Conservation (phyloP, 2,797 vertebrate genomes). For the Lophius americanus region DNA sequence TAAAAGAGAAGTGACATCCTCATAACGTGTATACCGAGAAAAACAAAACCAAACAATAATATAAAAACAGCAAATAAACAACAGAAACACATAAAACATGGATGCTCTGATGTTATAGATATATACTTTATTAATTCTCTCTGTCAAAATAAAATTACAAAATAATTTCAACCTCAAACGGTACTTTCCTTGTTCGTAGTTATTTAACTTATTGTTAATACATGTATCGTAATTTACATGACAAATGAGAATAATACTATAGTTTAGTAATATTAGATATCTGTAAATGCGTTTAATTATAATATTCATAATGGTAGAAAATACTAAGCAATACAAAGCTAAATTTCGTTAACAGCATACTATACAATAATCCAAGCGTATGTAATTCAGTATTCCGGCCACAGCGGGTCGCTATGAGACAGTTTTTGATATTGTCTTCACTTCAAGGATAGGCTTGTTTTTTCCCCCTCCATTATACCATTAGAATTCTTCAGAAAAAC, state of each 20-base stretch:
- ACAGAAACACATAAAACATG: constrained; percentile 43
- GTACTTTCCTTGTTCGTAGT: constrained; percentile 83
- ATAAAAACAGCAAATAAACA: not conserved
- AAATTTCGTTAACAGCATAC: constrained; percentile 83
- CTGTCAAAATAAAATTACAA: constrained; percentile 91
- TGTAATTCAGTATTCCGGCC: constrained; percentile 86
- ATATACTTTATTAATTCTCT: constrained; percentile 91
- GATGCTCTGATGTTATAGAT: constrained; percentile 82
- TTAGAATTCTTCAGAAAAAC: constrained; percentile 67
- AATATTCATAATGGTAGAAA: constrained; percentile 86
- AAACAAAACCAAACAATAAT: not conserved
- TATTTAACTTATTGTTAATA: constrained; percentile 82
- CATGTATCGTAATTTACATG: constrained; percentile 82
- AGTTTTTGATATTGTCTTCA: constrained; percentile 80
- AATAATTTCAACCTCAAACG: constrained; percentile 88
- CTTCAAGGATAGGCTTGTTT: constrained; percentile 76
- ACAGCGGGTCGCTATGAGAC: constrained; percentile 85
- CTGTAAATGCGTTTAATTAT: constrained; percentile 84
- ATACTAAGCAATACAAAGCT: constrained; percentile 88
- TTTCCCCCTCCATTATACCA: constrained; percentile 63
- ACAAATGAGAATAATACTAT: constrained; percentile 86
- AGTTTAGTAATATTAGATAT: constrained; percentile 84
- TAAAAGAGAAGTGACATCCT: too few species aligned
- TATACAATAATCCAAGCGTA: constrained; percentile 85
- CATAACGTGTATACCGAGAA: too few species aligned